Base-by-base conservation (phyloP, 2,888 invertebrate genomes). In the Coremacera marginata region DNA sequence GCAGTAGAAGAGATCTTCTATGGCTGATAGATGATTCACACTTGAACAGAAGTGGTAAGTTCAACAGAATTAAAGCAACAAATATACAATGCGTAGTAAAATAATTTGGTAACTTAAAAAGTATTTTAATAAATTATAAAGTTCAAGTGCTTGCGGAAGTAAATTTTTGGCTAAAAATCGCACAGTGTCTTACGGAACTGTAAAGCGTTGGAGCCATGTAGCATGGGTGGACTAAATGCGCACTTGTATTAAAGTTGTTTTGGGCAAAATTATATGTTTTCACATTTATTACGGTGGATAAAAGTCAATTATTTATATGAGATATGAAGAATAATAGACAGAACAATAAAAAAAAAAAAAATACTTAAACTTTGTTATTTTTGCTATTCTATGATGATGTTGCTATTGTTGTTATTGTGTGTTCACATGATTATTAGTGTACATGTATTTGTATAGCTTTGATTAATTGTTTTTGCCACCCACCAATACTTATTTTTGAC, bases 111-210 rank as follows among this genome's bases (percentile, higher is more conserved):
- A 22, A 14, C 8, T 62, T 11, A 27, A 14, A 62, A 11, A 34
- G n/a, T n/a, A 63, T 19, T 55, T 55, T 55, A 19, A 16, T 25
- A 62, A 62, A 22, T 62, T 27, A 25, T 27, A 27, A 44, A 44
- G 19, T 63, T 63, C 63, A 63, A 63, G 25, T 63, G 63, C 31
- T 63, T 25, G 63, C 63, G 63, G 63, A 63, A 63, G 63, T 34
- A 31, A 63, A 19, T 63, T 62, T 63, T 63, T 25, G 63, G 27
- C 11, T 4, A 31, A 63, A 22, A 34, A 63, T 34, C 63, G n/a
- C 34, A 31, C 34, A 16, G 31, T 5, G 31, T 31, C 31, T 31
- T 31, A 31, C 31, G 31, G 16, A 37, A 37, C 37, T 8, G n/a
- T 37, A 1, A 1, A 8, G 37, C 37, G 37, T 37, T 37, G 31